Conservation (phyloP, 2,888 invertebrate genomes). For the Hedya salicella region DNA sequence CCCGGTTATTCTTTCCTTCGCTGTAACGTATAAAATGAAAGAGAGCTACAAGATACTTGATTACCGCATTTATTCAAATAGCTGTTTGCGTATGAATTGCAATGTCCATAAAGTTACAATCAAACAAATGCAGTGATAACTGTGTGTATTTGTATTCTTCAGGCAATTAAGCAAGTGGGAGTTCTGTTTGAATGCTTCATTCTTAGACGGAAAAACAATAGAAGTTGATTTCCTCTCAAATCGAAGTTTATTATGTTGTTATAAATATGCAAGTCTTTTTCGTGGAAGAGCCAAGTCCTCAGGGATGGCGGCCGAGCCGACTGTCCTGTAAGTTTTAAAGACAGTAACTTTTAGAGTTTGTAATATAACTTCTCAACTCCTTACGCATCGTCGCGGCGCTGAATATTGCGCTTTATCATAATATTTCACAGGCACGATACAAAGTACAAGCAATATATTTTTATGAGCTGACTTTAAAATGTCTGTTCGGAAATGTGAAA, state of each 20-base stretch:
- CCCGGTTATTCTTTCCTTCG: conserved; percentile 44
- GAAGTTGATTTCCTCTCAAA: too few relatives aligned
- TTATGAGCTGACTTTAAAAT: conserved; percentile 29
- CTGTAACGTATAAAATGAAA: conserved; percentile 37
- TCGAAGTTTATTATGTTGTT: too few relatives aligned
- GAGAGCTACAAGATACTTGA: conserved; percentile 23
- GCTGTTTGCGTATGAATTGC: conserved; percentile 1
- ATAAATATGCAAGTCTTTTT: too few relatives aligned
- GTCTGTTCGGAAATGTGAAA: conserved; percentile 20
- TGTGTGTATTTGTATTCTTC: not conserved
- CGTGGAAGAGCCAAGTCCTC: not conserved
- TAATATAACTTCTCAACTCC: conserved; percentile 38
- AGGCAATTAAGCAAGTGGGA: not conserved
- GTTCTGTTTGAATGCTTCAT: too few relatives aligned
- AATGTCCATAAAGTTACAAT: not conserved
- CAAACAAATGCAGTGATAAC: not conserved
- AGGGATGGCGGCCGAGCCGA: not conserved
- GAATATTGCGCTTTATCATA: conserved; percentile 40
- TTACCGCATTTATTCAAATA: conserved; percentile 6
- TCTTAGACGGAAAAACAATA: too few relatives aligned
- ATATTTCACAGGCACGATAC: conserved; percentile 24
- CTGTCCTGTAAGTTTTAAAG: conserved; percentile 26
- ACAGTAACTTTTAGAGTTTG: conserved; percentile 37
- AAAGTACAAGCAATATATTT: conserved; percentile 28
- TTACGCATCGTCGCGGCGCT: conserved; percentile 18